phyloP scores from a whole-genome alignment of 2,888 invertebrate genomes.

The Sceliomorpha sp. region DNA sequence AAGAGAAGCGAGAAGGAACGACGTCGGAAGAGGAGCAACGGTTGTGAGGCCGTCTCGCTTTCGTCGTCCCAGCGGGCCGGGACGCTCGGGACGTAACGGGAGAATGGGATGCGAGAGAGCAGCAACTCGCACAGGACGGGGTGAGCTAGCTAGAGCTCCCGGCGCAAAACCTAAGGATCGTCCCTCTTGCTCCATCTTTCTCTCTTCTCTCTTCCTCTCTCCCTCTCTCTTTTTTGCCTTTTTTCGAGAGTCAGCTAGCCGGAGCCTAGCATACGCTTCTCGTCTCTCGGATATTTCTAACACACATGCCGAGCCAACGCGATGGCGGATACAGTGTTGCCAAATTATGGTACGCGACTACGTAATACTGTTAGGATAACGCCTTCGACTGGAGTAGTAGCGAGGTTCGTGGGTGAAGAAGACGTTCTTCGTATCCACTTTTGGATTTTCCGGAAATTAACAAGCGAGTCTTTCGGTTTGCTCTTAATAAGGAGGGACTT shows the following conservation, averaged over 20 bases:
- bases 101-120: conserved; percentile 57
- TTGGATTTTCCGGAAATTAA: no score
- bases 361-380: conserved; percentile 60
- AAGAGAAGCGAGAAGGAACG: conserved; percentile 51
- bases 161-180: conserved; percentile 67
- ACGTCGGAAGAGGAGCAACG: conserved; percentile 30
- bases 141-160: conserved; percentile 64
- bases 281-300: conserved; percentile 70
- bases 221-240: no score
- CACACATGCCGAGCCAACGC: conserved; percentile 55
- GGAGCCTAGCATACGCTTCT: conserved; percentile 63
- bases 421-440: no score
- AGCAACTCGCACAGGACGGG: conserved; percentile 48
- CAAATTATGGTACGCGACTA: conserved; percentile 74
- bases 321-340: conserved; percentile 70
- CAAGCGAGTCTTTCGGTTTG: no score
- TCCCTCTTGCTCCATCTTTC: no score
- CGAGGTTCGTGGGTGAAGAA: no score
- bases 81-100: conserved; percentile 53
- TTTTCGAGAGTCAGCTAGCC: conserved; percentile 62
- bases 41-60: conserved; percentile 60
- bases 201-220: no score
- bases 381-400: no score
- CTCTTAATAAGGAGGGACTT: no score
- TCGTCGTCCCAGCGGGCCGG: conserved; percentile 60